Evolutionary conservation across 2,888 invertebrate genomes (phyloP).

Genomic region (Microctonus brassicae): DNA sequence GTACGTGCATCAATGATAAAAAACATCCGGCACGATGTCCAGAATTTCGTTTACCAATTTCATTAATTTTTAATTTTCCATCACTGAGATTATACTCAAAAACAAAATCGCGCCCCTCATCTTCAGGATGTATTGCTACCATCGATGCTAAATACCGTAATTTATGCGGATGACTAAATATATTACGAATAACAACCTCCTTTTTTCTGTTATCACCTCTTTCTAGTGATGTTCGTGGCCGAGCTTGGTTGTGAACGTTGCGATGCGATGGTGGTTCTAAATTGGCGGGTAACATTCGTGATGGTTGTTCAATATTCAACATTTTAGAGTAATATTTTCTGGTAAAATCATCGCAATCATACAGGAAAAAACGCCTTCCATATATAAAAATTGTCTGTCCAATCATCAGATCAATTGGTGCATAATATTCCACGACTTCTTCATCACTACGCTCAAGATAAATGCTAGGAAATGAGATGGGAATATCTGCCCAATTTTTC

Average conservation of each 20-base stretch:
- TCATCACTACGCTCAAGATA: conserved; percentile 79
- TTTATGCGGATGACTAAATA: conserved; percentile 75
- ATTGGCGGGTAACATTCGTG: conserved; percentile 48
- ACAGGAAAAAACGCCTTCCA: conserved; percentile 80
- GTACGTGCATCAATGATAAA: conserved; percentile 76
- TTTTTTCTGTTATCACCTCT: conserved; percentile 77
- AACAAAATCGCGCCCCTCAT: conserved; percentile 81
- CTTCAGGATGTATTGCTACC: conserved; percentile 85
- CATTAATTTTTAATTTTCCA: conserved; percentile 81
- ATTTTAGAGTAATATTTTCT: conserved; percentile 79
- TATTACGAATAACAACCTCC: conserved; percentile 81
- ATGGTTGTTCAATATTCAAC: conserved; percentile 72
- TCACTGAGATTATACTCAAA: conserved; percentile 83
- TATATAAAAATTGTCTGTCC: conserved; percentile 80
- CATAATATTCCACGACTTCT: conserved; percentile 83
- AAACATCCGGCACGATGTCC: conserved; percentile 82
- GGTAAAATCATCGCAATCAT: conserved; percentile 86
- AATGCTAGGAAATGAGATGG: conserved; percentile 77
- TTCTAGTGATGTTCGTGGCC: not conserved
- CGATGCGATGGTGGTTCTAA: conserved; percentile 39
- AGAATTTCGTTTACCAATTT: conserved; percentile 80
- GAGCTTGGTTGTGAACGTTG: not conserved
- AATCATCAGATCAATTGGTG: conserved; percentile 81
- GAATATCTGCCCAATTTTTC: conserved; percentile 78
- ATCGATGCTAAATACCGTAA: conserved; percentile 83